These are phyloP conservation scores for Hyperoplus lanceolatus DNA, from an alignment of 2,797 vertebrate genomes.

Conservation along the genomic window DNA sequence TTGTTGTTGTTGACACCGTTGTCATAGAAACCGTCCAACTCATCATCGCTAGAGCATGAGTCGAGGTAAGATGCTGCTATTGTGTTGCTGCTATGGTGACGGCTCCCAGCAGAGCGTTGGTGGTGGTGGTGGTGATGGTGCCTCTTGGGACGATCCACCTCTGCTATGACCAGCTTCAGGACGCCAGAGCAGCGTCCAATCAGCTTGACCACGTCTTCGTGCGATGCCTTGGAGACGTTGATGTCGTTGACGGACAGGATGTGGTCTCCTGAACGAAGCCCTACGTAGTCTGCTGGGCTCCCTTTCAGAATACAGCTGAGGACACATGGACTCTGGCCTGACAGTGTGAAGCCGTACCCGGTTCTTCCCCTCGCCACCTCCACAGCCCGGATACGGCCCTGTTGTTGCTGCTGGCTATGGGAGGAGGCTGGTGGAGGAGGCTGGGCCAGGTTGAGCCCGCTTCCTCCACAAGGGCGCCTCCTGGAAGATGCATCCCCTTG, in stretches of 20 bases:
- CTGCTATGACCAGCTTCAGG: slow-evolving; percentile 91
- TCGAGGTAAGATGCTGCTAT: slow-evolving; percentile 82
- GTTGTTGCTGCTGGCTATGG: slow-evolving; percentile 54
- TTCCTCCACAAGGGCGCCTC: slow-evolving; percentile 68
- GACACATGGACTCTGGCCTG: slow-evolving; percentile 95
- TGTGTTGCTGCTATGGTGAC: slow-evolving; percentile 69
- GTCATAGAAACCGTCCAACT: slow-evolving; percentile 86
- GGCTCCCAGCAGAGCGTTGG: slow-evolving; percentile 60
- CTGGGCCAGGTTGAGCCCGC: slow-evolving; percentile 55
- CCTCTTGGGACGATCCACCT: slow-evolving; percentile 78
- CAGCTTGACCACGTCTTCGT: slow-evolving; percentile 97
- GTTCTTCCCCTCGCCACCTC: slow-evolving; percentile 95
- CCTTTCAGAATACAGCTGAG: slow-evolving; percentile 95
- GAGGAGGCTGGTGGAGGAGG: slow-evolving; percentile 40
- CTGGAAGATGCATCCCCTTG: slow-evolving; percentile 78
- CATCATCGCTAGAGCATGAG: slow-evolving; percentile 96
- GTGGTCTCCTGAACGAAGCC: slow-evolving; percentile 93
- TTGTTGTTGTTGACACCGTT: slow-evolving; percentile 75
- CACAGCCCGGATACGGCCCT: slow-evolving; percentile 89
- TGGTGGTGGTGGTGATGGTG: slow-evolving; percentile 79
- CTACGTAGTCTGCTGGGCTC: slow-evolving; percentile 94
- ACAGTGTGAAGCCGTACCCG: slow-evolving; percentile 96
- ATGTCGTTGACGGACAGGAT: slow-evolving; percentile 95
- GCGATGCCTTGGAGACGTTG: slow-evolving; percentile 94
- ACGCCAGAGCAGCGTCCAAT: slow-evolving; percentile 96